phyloP scores from a whole-genome alignment of 2,797 vertebrate genomes.

The Lutjanus campechanus region DNA sequence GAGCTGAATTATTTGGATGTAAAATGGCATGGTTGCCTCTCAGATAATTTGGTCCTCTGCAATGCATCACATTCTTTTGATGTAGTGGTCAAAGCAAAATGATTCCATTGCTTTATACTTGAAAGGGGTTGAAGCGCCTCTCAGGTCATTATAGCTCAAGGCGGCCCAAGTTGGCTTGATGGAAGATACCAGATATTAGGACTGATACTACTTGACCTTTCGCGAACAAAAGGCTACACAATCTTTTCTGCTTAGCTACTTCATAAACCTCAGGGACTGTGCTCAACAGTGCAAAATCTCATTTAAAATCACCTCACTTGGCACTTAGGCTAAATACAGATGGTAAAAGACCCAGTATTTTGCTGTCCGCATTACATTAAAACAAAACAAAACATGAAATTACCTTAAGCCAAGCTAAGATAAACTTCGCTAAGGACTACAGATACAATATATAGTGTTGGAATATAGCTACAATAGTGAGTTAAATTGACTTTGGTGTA shows the following conservation, averaged over 20 bases:
- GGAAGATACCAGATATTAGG: slow-evolving; percentile 44
- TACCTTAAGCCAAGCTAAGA: not conserved
- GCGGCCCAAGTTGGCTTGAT: slow-evolving; percentile 22
- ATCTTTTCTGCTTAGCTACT: slow-evolving; percentile 19
- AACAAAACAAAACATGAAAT: not conserved
- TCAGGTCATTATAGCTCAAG: slow-evolving; percentile 40
- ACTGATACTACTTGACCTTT: slow-evolving; percentile 57
- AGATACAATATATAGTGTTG: not conserved
- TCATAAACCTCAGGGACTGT: not conserved
- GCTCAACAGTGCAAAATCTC: not conserved
- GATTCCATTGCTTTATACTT: slow-evolving; percentile 41
- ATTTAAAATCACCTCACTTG: not conserved
- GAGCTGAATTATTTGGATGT: slow-evolving; percentile 33
- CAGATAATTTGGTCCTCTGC: slow-evolving; percentile 13
- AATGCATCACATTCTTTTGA: slow-evolving; percentile 42
- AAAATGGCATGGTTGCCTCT: slow-evolving; percentile 14
- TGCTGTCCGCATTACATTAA: not conserved
- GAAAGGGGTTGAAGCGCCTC: slow-evolving; percentile 17
- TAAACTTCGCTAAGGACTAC: not conserved
- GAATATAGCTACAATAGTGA: not conserved
- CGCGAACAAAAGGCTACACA: not conserved
- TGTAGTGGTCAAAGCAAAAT: slow-evolving; percentile 43
- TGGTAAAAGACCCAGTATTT: not conserved
- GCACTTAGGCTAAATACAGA: not conserved
- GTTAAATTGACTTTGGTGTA: not conserved